Evolutionary conservation across 2,113 vertebrate species (phyloP).

Genomic region (Hiodon alosoides): DNA sequence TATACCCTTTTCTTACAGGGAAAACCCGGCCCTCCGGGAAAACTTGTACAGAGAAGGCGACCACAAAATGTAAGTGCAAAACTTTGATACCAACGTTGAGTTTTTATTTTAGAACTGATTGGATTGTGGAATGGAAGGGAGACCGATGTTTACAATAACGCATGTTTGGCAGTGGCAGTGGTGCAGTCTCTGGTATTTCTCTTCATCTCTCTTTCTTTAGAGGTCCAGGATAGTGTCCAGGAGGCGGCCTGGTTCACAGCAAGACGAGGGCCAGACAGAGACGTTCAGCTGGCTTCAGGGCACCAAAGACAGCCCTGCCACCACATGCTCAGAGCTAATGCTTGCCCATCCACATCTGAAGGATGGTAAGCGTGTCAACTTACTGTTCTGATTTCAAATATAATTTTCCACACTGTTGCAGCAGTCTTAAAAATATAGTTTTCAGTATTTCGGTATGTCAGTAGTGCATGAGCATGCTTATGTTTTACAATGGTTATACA

Average conservation of each 20-base stretch:
- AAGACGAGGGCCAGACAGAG: constrained; percentile 19
- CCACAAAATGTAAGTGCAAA: constrained; percentile 50
- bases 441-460: not conserved
- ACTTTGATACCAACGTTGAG: not conserved
- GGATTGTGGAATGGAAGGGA: not conserved
- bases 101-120: constrained; percentile 6
- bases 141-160: not conserved
- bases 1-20: constrained; percentile 8
- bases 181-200: not conserved
- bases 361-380: constrained; percentile 47
- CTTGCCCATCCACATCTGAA: constrained; percentile 50
- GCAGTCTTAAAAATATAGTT: not conserved
- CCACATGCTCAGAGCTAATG: constrained; percentile 60
- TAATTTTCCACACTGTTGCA: not conserved
- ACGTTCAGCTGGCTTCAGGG: constrained; percentile 42
- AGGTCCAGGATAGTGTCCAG: not conserved
- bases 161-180: too few species aligned
- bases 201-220: constrained; percentile 21
- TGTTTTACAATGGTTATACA: not conserved
- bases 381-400: not conserved
- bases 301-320: constrained; percentile 56
- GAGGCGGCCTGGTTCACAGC: constrained; percentile 24
- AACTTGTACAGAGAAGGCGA: constrained; percentile 3
- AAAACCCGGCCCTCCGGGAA: constrained; percentile 8
- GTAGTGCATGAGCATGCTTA: not conserved